phyloP scores from a whole-genome alignment of 2,797 vertebrate species.

The Microctenopoma lineatum region DNA sequence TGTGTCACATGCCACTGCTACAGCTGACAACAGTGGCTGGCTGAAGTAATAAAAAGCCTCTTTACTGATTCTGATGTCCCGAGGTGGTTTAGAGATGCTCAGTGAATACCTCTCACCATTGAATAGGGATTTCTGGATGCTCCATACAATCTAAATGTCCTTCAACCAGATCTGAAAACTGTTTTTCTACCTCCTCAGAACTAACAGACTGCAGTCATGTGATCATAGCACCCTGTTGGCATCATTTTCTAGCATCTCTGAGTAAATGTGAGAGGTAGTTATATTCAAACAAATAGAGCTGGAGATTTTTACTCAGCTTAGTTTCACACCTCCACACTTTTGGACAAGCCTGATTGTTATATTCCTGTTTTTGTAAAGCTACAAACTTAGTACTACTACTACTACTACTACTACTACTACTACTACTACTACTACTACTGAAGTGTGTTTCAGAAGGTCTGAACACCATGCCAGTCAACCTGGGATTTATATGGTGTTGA shows the following conservation, averaged over 20 bases:
- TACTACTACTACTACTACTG: too few relatives aligned
- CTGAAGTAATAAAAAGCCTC: not conserved
- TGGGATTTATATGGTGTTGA: not conserved
- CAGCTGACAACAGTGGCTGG: slow-evolving; percentile 24
- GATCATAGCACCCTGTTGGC: too few relatives aligned
- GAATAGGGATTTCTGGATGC: not conserved
- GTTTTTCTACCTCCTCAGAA: not conserved
- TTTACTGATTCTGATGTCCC: not conserved
- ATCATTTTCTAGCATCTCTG: too few relatives aligned
- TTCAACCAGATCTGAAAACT: not conserved
- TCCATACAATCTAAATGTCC: not conserved
- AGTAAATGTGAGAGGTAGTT: too few relatives aligned
- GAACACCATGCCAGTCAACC: not conserved
- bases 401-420: too few relatives aligned
- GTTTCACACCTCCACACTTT: too few relatives aligned
- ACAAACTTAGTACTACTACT: too few relatives aligned
- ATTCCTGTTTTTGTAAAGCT: too few relatives aligned
- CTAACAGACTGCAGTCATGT: not conserved
- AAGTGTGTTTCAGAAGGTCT: too few relatives aligned
- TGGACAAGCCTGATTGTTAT: too few relatives aligned
- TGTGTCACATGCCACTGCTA: slow-evolving; percentile 35
- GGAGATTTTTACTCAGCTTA: too few relatives aligned
- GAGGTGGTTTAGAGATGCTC: slow-evolving; percentile 3
- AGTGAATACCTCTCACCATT: not conserved
- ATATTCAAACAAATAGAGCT: too few relatives aligned